These are phyloP conservation scores for Seriola quinqueradiata DNA, from an alignment of 2,113 vertebrate genomes.

Conservation along the genomic window DNA sequence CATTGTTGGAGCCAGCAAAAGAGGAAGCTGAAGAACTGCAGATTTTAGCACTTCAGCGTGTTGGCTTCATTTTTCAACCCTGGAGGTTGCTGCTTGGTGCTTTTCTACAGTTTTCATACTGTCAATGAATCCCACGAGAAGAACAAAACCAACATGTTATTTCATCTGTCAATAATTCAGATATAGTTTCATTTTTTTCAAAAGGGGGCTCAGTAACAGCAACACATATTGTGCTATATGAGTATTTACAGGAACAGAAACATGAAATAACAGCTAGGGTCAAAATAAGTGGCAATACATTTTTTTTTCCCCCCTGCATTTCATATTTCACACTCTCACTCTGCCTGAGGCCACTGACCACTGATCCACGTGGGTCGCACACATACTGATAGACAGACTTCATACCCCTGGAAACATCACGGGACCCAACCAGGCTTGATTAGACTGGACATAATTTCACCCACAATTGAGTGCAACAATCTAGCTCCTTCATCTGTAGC, in stretches of 20 bases:
- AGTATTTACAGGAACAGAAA: not conserved
- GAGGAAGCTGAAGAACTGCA: no score
- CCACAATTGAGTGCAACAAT: not conserved
- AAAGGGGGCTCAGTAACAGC: no score
- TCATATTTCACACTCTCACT: not conserved
- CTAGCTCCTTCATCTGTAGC: not conserved
- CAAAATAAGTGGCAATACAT: not conserved
- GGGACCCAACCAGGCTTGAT: not conserved
- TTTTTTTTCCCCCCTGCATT: not conserved
- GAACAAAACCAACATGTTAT: not conserved
- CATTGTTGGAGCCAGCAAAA: no score
- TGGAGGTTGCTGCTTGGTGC: no score
- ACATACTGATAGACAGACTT: not conserved
- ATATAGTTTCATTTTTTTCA: no score
- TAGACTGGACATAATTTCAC: not conserved
- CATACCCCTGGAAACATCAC: not conserved
- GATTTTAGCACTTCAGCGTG: no score
- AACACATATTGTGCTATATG: not conserved
- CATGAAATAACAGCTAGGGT: not conserved
- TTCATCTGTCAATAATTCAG: not conserved
- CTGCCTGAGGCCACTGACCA: not conserved
- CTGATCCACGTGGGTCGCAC: not conserved
- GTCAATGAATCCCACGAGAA: not conserved
- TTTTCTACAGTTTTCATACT: not conserved
- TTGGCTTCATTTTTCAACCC: no score